These are phyloP conservation scores for Atherinosoma microstoma DNA, from an alignment of 2,797 vertebrate species.

Conservation along the genomic window DNA sequence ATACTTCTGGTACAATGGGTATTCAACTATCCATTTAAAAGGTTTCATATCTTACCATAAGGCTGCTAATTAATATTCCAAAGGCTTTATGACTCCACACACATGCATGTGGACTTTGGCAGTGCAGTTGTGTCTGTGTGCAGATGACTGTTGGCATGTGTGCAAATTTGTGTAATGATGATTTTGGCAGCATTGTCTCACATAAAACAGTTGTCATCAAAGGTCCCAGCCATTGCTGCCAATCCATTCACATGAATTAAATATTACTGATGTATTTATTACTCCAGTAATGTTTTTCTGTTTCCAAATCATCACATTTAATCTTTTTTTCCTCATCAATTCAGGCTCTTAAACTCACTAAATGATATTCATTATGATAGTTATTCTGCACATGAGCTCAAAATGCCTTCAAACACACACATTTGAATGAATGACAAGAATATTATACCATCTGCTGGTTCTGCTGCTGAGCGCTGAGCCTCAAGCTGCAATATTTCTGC, in stretches of 20 bases:
- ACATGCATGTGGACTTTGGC: not conserved
- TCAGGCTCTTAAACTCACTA: constrained; percentile 17
- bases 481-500: constrained; percentile 12
- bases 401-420: constrained; percentile 10
- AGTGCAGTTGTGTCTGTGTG: not conserved
- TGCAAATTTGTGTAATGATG: constrained; percentile 28
- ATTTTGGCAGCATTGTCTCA: constrained; percentile 38
- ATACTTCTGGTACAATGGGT: constrained; percentile 30
- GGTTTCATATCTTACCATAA: constrained; percentile 47
- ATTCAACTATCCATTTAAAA: constrained; percentile 57
- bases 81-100: constrained; percentile 25
- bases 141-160: constrained; percentile 12
- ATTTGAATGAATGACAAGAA: constrained; percentile 36
- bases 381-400: constrained; percentile 10
- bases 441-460: constrained; percentile 41
- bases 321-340: constrained; percentile 17
- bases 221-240: constrained; percentile 43
- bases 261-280: constrained; percentile 43
- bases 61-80: constrained; percentile 58
- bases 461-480: constrained; percentile 26
- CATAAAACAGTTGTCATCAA: constrained; percentile 46
- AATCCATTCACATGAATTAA: constrained; percentile 38
- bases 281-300: constrained; percentile 27
- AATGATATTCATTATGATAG: constrained; percentile 23
- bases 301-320: constrained; percentile 27